Percentiles rank a stretch among this genome's conserved stretches.
Conservation (phyloP, 2,888 invertebrate species). For the Drosophila fulvimacula region DNA sequence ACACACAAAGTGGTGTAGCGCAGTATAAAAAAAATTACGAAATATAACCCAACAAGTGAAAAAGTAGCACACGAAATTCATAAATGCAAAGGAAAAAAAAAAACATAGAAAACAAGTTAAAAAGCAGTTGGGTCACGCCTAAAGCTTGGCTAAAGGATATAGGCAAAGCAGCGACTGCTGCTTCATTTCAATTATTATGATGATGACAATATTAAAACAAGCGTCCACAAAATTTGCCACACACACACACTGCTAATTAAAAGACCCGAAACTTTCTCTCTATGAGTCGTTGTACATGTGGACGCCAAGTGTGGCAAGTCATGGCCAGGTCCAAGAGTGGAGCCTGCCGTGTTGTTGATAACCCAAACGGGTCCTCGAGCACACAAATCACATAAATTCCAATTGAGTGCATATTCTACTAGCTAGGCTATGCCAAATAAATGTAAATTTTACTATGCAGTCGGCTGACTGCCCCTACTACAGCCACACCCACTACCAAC, state of each 20-base stretch:
- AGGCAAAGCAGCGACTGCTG: conserved; percentile 34
- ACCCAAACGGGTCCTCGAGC: conserved; percentile 77
- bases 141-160: conserved; percentile 38
- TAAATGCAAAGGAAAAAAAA: conserved; percentile 42
- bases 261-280: conserved; percentile 55
- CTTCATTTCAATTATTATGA: conserved; percentile 75
- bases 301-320: conserved; percentile 73
- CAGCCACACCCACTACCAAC: not conserved
- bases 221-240: conserved; percentile 29
- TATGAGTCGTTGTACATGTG: conserved; percentile 9
- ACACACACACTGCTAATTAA: conserved; percentile 64
- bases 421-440: conserved; percentile 62
- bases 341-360: conserved; percentile 77
- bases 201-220: conserved; percentile 71
- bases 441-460: conserved; percentile 73
- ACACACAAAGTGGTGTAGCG: conserved; percentile 65
- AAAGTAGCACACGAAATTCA: conserved; percentile 68
- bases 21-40: conserved; percentile 12
- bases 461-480: conserved; percentile 9
- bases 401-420: conserved; percentile 77
- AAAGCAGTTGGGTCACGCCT: conserved; percentile 60
- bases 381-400: conserved; percentile 81
- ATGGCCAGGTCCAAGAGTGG: conserved; percentile 40
- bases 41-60: conserved; percentile 49
- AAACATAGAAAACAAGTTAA: conserved; percentile 11